phyloP scores from a whole-genome alignment of 2,888 invertebrate species.

The Machimus rusticus region DNA sequence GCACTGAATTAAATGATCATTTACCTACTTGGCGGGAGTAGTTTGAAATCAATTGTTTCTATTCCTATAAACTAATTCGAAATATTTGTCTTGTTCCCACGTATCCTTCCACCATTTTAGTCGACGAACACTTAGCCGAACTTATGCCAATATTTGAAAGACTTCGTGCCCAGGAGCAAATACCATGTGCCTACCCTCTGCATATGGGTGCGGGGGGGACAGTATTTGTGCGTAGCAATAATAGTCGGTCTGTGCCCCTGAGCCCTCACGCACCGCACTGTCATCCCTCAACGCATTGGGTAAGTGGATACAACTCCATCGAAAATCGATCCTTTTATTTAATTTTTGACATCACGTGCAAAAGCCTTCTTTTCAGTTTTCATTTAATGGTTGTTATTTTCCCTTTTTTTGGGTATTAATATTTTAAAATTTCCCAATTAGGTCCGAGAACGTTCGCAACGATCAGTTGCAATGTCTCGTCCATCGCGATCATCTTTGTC shows the following conservation, averaged over 20 bases:
- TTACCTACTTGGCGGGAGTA: constrained; percentile 11
- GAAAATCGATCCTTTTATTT: neutral
- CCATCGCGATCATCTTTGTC: constrained; percentile 81
- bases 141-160: constrained; percentile 96
- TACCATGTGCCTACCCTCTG: constrained; percentile 89
- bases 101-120: constrained; percentile 63
- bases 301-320: constrained; percentile 54
- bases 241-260: constrained; percentile 71
- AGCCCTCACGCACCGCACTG: constrained; percentile 71
- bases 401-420: neutral
- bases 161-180: constrained; percentile 88
- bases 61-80: neutral
- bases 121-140: constrained; percentile 94
- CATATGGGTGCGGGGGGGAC: constrained; percentile 78
- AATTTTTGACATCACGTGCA: constrained; percentile 1
- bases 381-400: neutral
- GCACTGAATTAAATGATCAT: constrained; percentile 36
- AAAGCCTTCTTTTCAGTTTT: neutral
- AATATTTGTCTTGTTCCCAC: constrained; percentile 36
- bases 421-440: constrained; percentile 58
- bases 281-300: constrained; percentile 74
- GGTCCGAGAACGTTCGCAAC: constrained; percentile 91
- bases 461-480: constrained; percentile 90
- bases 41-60: neutral
- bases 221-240: constrained; percentile 69